Conservation (phyloP, 1,140 invertebrate species). For the Phymastichus coffea region DNA sequence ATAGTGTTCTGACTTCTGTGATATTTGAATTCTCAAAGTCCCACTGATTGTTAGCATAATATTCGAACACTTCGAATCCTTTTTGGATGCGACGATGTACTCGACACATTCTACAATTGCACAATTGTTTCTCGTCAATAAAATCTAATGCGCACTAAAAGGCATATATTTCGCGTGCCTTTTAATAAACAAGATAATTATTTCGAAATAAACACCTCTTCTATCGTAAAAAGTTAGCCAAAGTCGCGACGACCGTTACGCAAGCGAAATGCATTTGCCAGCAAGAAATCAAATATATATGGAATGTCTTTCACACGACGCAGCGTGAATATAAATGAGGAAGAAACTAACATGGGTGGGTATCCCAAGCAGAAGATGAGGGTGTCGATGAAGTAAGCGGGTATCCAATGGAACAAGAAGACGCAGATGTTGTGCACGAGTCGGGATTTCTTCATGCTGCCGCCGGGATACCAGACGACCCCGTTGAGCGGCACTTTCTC, state of each 20-base stretch:
- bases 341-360: slow-evolving; percentile 72
- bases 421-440: slow-evolving; percentile 76
- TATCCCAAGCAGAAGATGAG: slow-evolving; percentile 74
- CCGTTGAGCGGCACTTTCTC: slow-evolving; percentile 75
- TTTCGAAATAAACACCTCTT: too few relatives aligned
- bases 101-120: slow-evolving; percentile 64
- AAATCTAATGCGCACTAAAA: not conserved
- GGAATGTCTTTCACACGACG: too few relatives aligned
- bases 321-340: too few relatives aligned
- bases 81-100: slow-evolving; percentile 76
- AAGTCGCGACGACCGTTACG: too few relatives aligned
- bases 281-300: too few relatives aligned
- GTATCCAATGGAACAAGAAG: slow-evolving; percentile 80
- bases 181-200: too few relatives aligned
- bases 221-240: too few relatives aligned
- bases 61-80: slow-evolving; percentile 83
- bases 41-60: slow-evolving; percentile 84
- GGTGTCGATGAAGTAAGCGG: slow-evolving; percentile 78
- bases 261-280: too few relatives aligned
- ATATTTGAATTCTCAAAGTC: slow-evolving; percentile 72
- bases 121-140: too few relatives aligned
- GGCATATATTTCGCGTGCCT: not conserved
- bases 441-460: slow-evolving; percentile 81
- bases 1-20: slow-evolving; percentile 53
- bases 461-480: slow-evolving; percentile 85